Percentiles rank a stretch among this genome's conserved stretches.
phyloP scores from a whole-genome alignment of 2,797 vertebrate genomes.

The Danio aesculapii region DNA sequence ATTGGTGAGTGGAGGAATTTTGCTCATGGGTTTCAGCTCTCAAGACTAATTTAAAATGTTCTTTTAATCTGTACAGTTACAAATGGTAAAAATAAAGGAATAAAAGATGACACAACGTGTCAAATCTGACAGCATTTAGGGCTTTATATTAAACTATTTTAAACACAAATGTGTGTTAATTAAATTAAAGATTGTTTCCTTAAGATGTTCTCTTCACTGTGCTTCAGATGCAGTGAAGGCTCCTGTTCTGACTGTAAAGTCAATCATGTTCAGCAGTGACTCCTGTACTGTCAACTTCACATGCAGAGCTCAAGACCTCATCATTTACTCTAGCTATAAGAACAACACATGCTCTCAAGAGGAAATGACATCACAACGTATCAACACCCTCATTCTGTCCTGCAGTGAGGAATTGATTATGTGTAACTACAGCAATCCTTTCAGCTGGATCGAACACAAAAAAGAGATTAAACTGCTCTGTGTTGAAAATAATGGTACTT shows the following conservation, averaged over 20 bases:
- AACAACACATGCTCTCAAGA: slow-evolving; percentile 30
- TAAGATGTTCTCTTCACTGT: not conserved
- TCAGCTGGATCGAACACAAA: slow-evolving; percentile 18
- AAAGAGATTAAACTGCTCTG: not conserved
- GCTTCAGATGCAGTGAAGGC: slow-evolving; percentile 34
- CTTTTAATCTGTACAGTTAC: too few relatives aligned
- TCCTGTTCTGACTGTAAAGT: slow-evolving; percentile 10
- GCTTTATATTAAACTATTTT: too few relatives aligned
- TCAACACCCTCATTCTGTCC: not conserved
- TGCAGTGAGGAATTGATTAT: slow-evolving; percentile 13
- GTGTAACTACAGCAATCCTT: slow-evolving; percentile 69
- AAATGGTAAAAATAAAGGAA: too few relatives aligned
- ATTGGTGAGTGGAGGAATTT: slow-evolving; percentile 49
- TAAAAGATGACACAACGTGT: too few relatives aligned
- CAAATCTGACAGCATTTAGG: too few relatives aligned
- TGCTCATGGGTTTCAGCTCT: not conserved
- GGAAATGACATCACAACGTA: not conserved
- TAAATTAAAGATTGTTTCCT: too few relatives aligned
- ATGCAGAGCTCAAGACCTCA: slow-evolving; percentile 43
- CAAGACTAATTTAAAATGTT: too few relatives aligned
- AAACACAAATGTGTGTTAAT: too few relatives aligned
- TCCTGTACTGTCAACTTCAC: slow-evolving; percentile 43
- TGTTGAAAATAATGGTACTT: not conserved
- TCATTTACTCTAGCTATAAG: slow-evolving; percentile 18
- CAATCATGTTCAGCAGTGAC: not conserved